Percentiles rank a stretch among this genome's conserved stretches.
These are phyloP conservation scores for Lagopus leucura DNA, from an alignment of 2,113 vertebrate species.

Conservation along the genomic window DNA sequence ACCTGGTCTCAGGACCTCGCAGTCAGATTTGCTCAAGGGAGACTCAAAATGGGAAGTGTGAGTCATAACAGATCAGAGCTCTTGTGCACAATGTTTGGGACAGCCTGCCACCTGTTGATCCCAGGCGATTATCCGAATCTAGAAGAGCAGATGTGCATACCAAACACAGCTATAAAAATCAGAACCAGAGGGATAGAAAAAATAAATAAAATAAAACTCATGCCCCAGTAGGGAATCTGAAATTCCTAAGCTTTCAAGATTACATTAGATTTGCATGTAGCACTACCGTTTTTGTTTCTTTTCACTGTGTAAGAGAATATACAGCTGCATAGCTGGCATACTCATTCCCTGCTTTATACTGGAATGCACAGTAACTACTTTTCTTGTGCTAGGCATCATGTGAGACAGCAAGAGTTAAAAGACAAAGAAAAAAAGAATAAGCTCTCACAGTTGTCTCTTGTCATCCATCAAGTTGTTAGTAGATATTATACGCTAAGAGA, in stretches of 20 bases:
- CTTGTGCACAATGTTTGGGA: background rate
- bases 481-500: background rate
- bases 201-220: background rate
- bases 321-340: background rate
- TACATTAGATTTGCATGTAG: background rate
- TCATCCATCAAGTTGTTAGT: background rate
- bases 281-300: background rate
- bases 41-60: background rate
- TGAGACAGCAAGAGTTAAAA: background rate
- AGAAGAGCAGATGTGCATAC: background rate
- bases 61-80: background rate
- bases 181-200: slow-evolving; percentile 1
- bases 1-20: slow-evolving; percentile 3
- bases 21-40: background rate
- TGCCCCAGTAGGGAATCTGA: background rate
- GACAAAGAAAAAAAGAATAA: background rate
- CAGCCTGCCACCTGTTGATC: background rate
- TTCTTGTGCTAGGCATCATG: background rate
- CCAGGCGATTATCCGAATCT: background rate
- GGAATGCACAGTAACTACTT: background rate
- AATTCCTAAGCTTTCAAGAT: background rate
- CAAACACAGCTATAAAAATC: slow-evolving; percentile 14
- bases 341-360: background rate
- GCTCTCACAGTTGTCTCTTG: background rate
- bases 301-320: background rate